Percentiles rank a stretch among this genome's conserved stretches.
These are phyloP conservation scores for Halisarca cf. caerulea DNA, from an alignment of 37 sponge, comb jelly and placozoan species.

Conservation along the genomic window DNA sequence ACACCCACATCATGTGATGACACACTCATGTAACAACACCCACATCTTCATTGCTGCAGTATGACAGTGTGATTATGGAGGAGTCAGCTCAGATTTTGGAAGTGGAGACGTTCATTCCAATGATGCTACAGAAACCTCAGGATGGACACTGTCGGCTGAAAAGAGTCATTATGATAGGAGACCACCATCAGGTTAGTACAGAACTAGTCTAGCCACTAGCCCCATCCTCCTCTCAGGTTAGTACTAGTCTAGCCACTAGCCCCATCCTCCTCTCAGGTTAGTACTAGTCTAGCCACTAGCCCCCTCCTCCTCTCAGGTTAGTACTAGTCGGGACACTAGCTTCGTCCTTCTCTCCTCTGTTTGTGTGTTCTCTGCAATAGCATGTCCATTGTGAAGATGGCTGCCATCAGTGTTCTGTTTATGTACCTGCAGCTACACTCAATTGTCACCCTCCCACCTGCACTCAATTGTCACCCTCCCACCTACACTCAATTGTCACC, in stretches of 20 bases:
- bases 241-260: neutral
- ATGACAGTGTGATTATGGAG: slow-evolving; percentile 99
- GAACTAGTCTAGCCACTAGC: neutral
- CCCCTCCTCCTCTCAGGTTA: neutral
- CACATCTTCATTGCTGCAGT: slow-evolving; percentile 48
- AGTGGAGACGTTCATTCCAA: slow-evolving; percentile 98
- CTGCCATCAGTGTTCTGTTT: no score
- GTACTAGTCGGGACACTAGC: neutral
- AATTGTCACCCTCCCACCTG: no score
- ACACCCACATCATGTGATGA: neutral
- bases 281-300: neutral
- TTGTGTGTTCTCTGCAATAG: neutral
- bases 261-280: neutral
- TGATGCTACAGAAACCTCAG: slow-evolving; percentile 93
- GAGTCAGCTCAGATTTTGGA: slow-evolving; percentile 99
- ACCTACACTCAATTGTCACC: no score
- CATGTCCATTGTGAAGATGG: neutral
- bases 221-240: neutral
- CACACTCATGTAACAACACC: neutral
- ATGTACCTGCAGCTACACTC: no score
- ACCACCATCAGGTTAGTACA: slow-evolving; percentile 90
- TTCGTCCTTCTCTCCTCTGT: neutral
- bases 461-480: no score
- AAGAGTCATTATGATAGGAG: slow-evolving; percentile 95
- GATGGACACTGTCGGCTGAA: slow-evolving; percentile 91